These are phyloP conservation scores for Corythoichthys haematopterus DNA, from an alignment of 2,113 vertebrate species.

Conservation along the genomic window DNA sequence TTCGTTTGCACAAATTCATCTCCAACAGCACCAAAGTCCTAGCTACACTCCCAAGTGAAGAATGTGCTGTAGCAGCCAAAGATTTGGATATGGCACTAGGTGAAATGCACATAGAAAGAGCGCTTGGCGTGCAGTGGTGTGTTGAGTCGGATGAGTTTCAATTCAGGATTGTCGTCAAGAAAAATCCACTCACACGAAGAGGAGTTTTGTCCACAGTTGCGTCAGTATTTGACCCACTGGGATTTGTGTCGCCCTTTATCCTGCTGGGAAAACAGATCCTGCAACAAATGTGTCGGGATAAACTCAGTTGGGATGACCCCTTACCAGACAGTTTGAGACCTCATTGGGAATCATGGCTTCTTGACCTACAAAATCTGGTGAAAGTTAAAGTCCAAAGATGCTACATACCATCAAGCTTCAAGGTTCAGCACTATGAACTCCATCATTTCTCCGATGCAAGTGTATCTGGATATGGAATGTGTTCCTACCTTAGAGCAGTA, in stretches of 20 bases:
- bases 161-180: conserved; percentile 5
- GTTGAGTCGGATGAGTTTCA: conserved; percentile 7
- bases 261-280: not conserved
- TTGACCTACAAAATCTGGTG: not conserved
- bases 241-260: not conserved
- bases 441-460: conserved; percentile 12
- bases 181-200: conserved; percentile 1
- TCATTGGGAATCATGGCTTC: not conserved
- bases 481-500: not conserved
- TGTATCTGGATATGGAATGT: conserved; percentile 2
- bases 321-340: not conserved
- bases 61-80: too few species aligned
- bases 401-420: conserved; percentile 2
- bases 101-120: too few species aligned
- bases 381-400: not conserved
- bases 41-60: too few species aligned
- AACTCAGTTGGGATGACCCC: conserved; percentile 1
- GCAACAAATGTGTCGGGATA: conserved; percentile 8
- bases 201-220: conserved; percentile 19
- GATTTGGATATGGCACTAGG: too few species aligned
- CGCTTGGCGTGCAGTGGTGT: not conserved
- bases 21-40: too few species aligned
- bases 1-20: too few species aligned
- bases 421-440: not conserved
- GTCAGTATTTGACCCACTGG: conserved; percentile 3